Evolutionary conservation across 1,140 invertebrate genomes (phyloP).

Genomic region (Brachionus paranguensis): DNA sequence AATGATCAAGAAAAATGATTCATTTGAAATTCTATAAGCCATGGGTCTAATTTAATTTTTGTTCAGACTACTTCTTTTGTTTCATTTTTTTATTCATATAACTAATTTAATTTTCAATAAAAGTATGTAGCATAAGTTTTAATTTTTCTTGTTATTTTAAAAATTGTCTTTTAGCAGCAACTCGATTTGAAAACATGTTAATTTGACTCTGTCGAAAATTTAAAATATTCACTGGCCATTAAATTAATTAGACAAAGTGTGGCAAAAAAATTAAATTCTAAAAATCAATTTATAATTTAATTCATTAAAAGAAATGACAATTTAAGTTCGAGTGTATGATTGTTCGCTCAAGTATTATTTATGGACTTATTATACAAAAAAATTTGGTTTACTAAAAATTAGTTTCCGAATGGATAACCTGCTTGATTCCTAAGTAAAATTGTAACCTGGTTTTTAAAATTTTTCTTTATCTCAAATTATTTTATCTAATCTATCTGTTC

Average conservation of each 20-base stretch:
- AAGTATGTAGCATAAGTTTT: too few species aligned
- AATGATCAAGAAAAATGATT: not conserved
- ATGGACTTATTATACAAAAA: not conserved
- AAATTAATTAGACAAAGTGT: too few species aligned
- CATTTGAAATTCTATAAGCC: not conserved
- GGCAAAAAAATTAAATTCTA: not conserved
- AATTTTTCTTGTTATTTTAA: too few species aligned
- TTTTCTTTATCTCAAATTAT: not conserved
- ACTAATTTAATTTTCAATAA: not conserved
- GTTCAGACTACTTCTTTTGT: not conserved
- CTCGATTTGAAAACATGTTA: too few species aligned
- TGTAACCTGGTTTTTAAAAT: not conserved
- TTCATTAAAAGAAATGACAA: not conserved
- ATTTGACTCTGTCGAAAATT: too few species aligned
- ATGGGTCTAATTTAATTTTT: not conserved
- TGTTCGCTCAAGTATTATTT: not conserved
- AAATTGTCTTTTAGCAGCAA: too few species aligned
- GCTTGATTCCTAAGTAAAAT: not conserved
- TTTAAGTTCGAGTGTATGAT: not conserved
- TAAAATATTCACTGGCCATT: too few species aligned
- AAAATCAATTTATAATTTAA: not conserved
- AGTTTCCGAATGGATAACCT: not conserved
- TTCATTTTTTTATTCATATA: not conserved
- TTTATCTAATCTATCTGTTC: not conserved
- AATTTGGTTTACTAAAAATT: not conserved